A percentile compares a stretch with the other conserved stretches of the same genome.
Conservation (phyloP, 2,797 vertebrate species). For the Schizopygopsis malacanthus region DNA sequence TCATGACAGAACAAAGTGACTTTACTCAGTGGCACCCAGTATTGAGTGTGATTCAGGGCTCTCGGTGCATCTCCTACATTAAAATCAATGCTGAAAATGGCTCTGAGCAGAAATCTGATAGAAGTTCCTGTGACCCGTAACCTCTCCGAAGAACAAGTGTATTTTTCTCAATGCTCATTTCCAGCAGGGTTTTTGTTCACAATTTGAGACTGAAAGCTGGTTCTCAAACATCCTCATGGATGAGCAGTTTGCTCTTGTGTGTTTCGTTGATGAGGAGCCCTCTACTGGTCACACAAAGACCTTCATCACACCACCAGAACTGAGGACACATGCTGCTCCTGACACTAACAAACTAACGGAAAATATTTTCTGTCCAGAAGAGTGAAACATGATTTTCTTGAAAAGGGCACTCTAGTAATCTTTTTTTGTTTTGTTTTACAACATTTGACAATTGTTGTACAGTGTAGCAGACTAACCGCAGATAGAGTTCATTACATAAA, state of each 20-base stretch:
- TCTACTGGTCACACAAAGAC: constrained; percentile 63
- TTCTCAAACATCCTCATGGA: neutral
- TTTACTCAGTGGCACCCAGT: neutral
- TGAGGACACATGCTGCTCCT: constrained; percentile 13
- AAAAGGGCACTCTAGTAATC: neutral
- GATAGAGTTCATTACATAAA: neutral
- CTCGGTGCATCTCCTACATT: neutral
- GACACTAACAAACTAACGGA: constrained; percentile 36
- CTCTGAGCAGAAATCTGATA: constrained; percentile 13
- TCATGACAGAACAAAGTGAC: neutral
- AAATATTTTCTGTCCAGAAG: neutral
- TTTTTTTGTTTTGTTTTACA: neutral
- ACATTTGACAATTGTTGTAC: neutral
- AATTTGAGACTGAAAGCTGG: neutral
- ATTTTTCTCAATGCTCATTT: constrained; percentile 33
- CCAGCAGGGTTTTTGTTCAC: constrained; percentile 1
- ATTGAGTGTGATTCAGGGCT: neutral
- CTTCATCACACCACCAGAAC: constrained; percentile 44
- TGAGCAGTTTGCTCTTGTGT: constrained; percentile 37
- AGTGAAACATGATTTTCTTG: neutral
- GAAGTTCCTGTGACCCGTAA: constrained; percentile 9
- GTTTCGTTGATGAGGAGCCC: constrained; percentile 62
- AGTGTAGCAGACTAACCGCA: neutral
- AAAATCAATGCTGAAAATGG: constrained; percentile 33
- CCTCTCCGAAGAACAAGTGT: neutral